Percentiles rank a stretch among this genome's conserved stretches.
phyloP scores from a whole-genome alignment of 1,140 invertebrate species.

The Sesamia nonagrioides region DNA sequence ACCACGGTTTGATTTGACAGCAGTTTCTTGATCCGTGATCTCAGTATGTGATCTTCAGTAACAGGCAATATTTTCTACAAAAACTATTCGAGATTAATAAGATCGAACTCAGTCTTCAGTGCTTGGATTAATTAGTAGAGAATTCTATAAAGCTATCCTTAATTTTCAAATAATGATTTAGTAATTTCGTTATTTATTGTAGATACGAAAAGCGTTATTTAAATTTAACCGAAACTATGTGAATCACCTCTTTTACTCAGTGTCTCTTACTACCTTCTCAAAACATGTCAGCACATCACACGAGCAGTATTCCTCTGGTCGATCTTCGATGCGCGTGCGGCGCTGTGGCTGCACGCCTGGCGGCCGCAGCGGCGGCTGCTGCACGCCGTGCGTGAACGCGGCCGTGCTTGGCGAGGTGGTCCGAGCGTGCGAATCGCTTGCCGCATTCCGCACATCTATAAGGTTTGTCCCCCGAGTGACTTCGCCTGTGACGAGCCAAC shows the following conservation, averaged over 20 bases:
- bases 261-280: not conserved
- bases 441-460: constrained; percentile 94
- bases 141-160: not conserved
- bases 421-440: constrained; percentile 96
- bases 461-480: constrained; percentile 93
- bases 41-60: not conserved
- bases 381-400: constrained; percentile 91
- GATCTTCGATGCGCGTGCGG: constrained; percentile 51
- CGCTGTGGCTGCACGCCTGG: constrained; percentile 56
- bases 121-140: not conserved
- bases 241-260: not conserved
- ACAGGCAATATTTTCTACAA: not conserved
- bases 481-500: constrained; percentile 93
- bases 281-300: constrained; percentile 30
- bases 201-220: too few species aligned
- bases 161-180: not conserved
- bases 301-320: constrained; percentile 45
- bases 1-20: not conserved
- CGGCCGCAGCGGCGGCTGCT: constrained; percentile 71
- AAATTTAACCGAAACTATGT: not conserved
- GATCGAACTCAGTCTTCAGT: constrained; percentile 8
- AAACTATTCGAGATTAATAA: not conserved
- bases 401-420: constrained; percentile 96
- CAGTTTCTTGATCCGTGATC: too few species aligned
- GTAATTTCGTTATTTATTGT: not conserved